A percentile compares a stretch with the other conserved stretches of the same genome.
phyloP scores from a whole-genome alignment of 1,140 invertebrate species.

The Drosophila carrolli region DNA sequence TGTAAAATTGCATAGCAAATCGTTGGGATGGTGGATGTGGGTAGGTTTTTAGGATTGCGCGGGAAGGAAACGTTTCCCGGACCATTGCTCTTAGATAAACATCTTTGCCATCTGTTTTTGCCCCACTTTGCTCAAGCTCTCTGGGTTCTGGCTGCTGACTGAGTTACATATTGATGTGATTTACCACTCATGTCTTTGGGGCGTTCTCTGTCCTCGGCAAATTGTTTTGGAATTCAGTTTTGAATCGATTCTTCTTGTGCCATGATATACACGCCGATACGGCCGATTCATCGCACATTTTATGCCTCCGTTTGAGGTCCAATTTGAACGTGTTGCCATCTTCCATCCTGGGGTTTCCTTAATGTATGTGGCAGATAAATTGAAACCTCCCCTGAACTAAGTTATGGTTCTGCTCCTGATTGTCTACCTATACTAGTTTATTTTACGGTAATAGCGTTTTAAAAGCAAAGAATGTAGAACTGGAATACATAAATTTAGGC shows the following conservation, averaged over 20 bases:
- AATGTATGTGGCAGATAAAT: slow-evolving; percentile 31
- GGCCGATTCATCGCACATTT: slow-evolving; percentile 40
- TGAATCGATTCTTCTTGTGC: slow-evolving; percentile 56
- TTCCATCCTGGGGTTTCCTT: slow-evolving; percentile 7
- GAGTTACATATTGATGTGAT: slow-evolving; percentile 83
- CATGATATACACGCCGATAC: slow-evolving; percentile 30
- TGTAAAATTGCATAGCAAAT: slow-evolving; percentile 84
- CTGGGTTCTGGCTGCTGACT: slow-evolving; percentile 39
- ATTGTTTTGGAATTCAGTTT: slow-evolving; percentile 80
- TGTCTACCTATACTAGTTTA: slow-evolving; percentile 4
- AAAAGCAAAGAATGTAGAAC: not conserved
- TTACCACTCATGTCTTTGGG: slow-evolving; percentile 79
- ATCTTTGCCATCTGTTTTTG: slow-evolving; percentile 59
- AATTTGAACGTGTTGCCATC: slow-evolving; percentile 29
- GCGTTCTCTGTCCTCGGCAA: slow-evolving; percentile 49
- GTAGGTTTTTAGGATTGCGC: not conserved
- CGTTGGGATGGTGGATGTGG: slow-evolving; percentile 46
- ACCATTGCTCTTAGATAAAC: slow-evolving; percentile 68
- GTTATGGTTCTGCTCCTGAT: slow-evolving; percentile 2
- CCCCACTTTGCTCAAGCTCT: slow-evolving; percentile 27
- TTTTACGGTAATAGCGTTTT: not conserved
- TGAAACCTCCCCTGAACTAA: slow-evolving; percentile 26
- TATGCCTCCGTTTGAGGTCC: slow-evolving; percentile 32
- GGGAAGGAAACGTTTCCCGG: slow-evolving; percentile 31
- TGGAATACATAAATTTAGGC: not conserved